These are phyloP conservation scores for Drosophila ezoana DNA, from an alignment of 2,888 invertebrate species.

Conservation along the genomic window DNA sequence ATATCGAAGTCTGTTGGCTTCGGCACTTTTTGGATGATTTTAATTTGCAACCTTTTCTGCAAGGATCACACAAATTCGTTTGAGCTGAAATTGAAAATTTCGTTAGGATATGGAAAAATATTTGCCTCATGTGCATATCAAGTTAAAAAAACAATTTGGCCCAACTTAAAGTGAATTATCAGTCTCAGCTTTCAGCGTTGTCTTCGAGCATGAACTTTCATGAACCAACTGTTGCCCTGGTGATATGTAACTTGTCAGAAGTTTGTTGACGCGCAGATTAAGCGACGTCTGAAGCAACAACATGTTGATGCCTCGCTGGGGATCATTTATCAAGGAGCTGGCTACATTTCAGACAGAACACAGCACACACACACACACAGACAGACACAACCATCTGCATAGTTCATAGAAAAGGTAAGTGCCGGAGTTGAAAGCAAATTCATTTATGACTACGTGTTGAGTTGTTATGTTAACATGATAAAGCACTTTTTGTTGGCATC, in stretches of 20 bases:
- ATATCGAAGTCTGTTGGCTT: slow-evolving; percentile 19
- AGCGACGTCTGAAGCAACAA: slow-evolving; percentile 53
- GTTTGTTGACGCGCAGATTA: slow-evolving; percentile 76
- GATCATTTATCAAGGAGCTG: slow-evolving; percentile 68
- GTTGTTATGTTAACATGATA: slow-evolving; percentile 29
- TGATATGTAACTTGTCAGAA: slow-evolving; percentile 78
- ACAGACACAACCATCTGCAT: slow-evolving; percentile 18
- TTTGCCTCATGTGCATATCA: slow-evolving; percentile 9
- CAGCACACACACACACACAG: slow-evolving; percentile 15
- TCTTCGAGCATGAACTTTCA: neutral
- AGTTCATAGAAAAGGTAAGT: slow-evolving; percentile 31
- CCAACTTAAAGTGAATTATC: slow-evolving; percentile 15
- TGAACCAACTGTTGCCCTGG: slow-evolving; percentile 71
- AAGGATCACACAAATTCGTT: slow-evolving; percentile 27
- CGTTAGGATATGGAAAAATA: slow-evolving; percentile 16
- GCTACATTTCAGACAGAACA: neutral
- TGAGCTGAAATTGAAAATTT: slow-evolving; percentile 33
- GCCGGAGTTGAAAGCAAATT: slow-evolving; percentile 14
- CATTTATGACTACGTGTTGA: slow-evolving; percentile 40
- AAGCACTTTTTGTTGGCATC: slow-evolving; percentile 17
- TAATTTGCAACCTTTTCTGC: slow-evolving; percentile 8
- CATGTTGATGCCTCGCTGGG: slow-evolving; percentile 50
- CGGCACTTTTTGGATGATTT: slow-evolving; percentile 33
- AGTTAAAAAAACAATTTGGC: slow-evolving; percentile 31
- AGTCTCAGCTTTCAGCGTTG: slow-evolving; percentile 1